These are phyloP conservation scores for Chiloscyllium punctatum DNA, from an alignment of 2,797 vertebrate species.

Conservation along the genomic window DNA sequence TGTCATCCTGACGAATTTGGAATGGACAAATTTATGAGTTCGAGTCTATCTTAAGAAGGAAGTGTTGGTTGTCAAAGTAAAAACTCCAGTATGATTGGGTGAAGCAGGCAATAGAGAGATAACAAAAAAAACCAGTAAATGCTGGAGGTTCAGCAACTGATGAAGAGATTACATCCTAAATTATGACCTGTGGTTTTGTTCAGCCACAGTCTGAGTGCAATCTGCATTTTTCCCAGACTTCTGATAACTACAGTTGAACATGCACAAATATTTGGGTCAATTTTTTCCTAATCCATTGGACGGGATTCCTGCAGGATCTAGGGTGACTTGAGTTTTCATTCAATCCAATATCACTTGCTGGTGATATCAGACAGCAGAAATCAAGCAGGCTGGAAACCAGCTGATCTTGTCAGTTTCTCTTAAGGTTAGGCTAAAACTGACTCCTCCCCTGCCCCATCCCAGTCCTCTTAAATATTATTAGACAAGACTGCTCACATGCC, in stretches of 20 bases:
- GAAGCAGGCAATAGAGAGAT: not conserved
- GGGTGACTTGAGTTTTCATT: too few relatives aligned
- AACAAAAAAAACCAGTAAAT: not conserved
- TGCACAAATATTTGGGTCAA: not conserved
- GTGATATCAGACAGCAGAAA: too few relatives aligned
- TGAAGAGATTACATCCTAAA: not conserved
- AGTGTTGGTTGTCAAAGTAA: not conserved
- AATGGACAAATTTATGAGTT: not conserved
- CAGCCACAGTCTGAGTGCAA: not conserved
- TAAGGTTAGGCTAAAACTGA: too few relatives aligned
- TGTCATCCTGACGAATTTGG: not conserved
- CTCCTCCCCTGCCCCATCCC: too few relatives aligned
- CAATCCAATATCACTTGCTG: too few relatives aligned
- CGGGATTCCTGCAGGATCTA: too few relatives aligned
- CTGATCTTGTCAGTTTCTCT: too few relatives aligned
- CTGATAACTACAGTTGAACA: not conserved
- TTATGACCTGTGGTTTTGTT: not conserved
- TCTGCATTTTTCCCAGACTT: not conserved
- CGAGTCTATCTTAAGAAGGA: not conserved
- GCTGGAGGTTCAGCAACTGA: not conserved
- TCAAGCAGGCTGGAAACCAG: too few relatives aligned
- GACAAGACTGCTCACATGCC: not conserved
- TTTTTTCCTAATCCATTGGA: not conserved
- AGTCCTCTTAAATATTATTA: not conserved
- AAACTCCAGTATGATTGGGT: not conserved